Evolutionary conservation across 35 echinoderm and acorn worm genomes (phyloP), one percentile per base, ranked within the genome.

Genomic region (Heliocidaris erythrogramma): DNA sequence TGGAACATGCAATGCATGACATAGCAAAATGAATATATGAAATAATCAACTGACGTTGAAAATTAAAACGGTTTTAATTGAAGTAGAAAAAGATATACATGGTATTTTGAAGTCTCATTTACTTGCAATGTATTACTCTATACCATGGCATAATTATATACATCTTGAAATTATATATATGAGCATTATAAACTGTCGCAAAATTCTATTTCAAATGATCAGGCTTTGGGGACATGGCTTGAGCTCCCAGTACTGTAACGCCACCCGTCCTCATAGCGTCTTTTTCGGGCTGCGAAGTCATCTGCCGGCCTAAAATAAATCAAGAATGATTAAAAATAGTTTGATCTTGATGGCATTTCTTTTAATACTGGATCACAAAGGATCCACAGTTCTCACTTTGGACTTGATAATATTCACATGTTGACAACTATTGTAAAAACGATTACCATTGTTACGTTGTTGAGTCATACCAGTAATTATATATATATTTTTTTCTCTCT

Each of bases 191-290:
- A 2, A 56, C 11, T 56, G 52, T 56, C 14, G 52, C 10, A 86
- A 1, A 5, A 86, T 86, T 86, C 6, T 86, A 17, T 47, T 47
- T 89, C 6, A 47, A 12, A 17, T 14, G 32, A 3, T 92, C 49
- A 92, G 29, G 49, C 31, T 92, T 92, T 92, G 3, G 49, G 48
- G 18, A 92, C 48, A 48, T 49, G 91, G 91, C 49, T 92, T 49
- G 91, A 92, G 49, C 91, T 92, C 5, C 91, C 91, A 10, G 91
- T 92, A 59, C 91, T 92, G 91, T 92, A 92, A 13, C 91, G 91
- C 30, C 91, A 16, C 11, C 48, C 48, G n/a, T 92, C 91, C 27
- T 92, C 91, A n/a, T 59, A 92, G 9, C 50, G 47, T 30, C 91
- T 49, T 24, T 7, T 49, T 24, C 91, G 49, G n/a, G 48, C 29